Base-by-base conservation (phyloP, 1,140 invertebrate genomes). In the Drepana arcuata region DNA sequence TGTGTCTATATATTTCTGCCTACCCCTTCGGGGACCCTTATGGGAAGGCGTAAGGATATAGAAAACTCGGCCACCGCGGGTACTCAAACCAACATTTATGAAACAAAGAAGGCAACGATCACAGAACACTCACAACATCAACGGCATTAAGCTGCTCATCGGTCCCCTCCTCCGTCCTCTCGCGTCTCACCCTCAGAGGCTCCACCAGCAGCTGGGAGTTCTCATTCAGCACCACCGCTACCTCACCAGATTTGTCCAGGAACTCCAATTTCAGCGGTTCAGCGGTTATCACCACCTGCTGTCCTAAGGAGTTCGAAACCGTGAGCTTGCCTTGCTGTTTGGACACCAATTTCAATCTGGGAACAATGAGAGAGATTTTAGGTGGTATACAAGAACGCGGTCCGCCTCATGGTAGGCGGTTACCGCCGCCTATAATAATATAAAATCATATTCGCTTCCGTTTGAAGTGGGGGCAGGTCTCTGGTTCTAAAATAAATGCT, bases 181-280 rank as follows among this genome's bases (percentile, higher is more conserved):
- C 82, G 41, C 75, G 64, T 75, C 92, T 95, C n/a, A 77, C 78
- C 41, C 94, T 85, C 31, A 93, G 85, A 55, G 98, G 96, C 73
- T 99, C 98, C 75, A 99, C 95, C 55, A 94, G 90, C 64, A 99
- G 88, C 28, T 98, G 88, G 24, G 92, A 92, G 58, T 93, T 90
- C 11, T 93, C 90, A 86, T 99, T 99, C 2, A 94, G 84, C 29
- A 92, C 91, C 13, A 95, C 87, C 0, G 94, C 90, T 2, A 95
- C 85, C 12, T 91, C 85, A 2, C 77, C 80, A 30, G 92, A 89
- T 34, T 86, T 77, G 42, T 91, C 87, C 51, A 91, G 93, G 41
- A 98, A 88, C 74, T 98, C 95, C 9, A 98, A 68, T 70, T 90
- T 91, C 51, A 99, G 92, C 9, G 96, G 96, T 53, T 87, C 88